These are phyloP conservation scores for Poecilobothrus nobilitatus DNA, from an alignment of 2,888 invertebrate genomes.

Conservation along the genomic window DNA sequence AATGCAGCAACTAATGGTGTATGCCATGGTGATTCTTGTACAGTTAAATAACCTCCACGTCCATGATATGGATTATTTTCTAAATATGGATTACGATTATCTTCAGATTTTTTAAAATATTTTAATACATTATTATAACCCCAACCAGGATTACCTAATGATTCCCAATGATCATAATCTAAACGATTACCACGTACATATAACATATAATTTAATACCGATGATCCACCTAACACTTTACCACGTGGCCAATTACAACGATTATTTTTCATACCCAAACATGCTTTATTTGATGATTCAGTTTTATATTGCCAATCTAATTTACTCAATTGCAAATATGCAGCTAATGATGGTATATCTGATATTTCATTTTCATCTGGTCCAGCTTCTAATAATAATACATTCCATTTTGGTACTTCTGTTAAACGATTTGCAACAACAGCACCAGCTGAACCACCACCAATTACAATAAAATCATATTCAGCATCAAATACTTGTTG, in stretches of 20 bases:
- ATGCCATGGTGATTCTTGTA: conserved; percentile 77
- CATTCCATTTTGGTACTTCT: conserved; percentile 67
- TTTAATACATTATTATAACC: conserved; percentile 72
- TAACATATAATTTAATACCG: conserved; percentile 82
- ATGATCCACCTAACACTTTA: conserved; percentile 81
- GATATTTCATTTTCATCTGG: conserved; percentile 82
- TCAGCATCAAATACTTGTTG: conserved; percentile 58
- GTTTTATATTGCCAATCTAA: conserved; percentile 87
- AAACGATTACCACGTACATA: conserved; percentile 75
- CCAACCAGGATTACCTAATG: conserved; percentile 82
- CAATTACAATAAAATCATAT: conserved; percentile 77
- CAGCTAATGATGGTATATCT: conserved; percentile 78
- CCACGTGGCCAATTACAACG: conserved; percentile 84
- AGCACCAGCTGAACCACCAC: conserved; percentile 84
- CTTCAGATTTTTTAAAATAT: conserved; percentile 85
- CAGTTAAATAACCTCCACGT: conserved; percentile 64
- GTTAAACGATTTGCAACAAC: conserved; percentile 75
- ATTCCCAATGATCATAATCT: conserved; percentile 86
- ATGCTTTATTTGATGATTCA: conserved; percentile 70
- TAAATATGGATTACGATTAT: conserved; percentile 78
- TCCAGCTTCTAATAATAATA: conserved; percentile 73
- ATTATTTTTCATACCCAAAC: conserved; percentile 71
- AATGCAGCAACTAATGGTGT: conserved; percentile 75
- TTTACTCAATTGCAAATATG: conserved; percentile 75
- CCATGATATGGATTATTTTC: conserved; percentile 56